Base-by-base conservation (phyloP, 2,797 vertebrate species). In the Microctenopoma steveboyesi region DNA sequence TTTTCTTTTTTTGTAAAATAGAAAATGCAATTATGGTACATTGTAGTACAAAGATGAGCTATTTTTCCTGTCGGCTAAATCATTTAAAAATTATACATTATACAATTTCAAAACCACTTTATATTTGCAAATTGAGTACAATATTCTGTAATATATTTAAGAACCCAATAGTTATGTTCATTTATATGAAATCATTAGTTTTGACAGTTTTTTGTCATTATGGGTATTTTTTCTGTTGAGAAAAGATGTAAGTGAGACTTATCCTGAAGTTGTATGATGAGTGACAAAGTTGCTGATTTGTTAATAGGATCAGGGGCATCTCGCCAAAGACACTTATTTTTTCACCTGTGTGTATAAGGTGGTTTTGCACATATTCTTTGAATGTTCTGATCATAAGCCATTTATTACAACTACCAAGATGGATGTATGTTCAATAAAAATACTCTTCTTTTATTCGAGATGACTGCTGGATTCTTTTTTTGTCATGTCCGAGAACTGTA, bases 351-450 rank as follows among this genome's bases (percentile, higher is more conserved):
- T 78, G 70, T 82, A 58, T 69, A 35, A 59, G 74, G 50, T 83
- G 78, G 69, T 72, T 80, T 85, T 89, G 83, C 86, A 89, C 86
- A 86, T 83, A 43, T 81, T 74, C 56, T 75, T 79, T 88, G 81
- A 89, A 88, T 88, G 79, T 90, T 84, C 71, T 75, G 71, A 85
- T 86, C 83, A 87, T 79, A 90, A 88, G 85, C 83, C 83, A 87
- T 91, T 88, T 78, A 90, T 85, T 86, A 83, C 69, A 81, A 64
- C 81, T 84, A 72, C 70, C 81, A 64, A 77, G 76, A 76, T 82
- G 78, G 74, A 90, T 76, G 82, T 84, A 82, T 89, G 85, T 88
- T 88, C 69, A 93, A 91, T 91, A 92, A 93, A 93, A 65, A 78
- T 83, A 71, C 69, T 64, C 53, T 75, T 33, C 4, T 30, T 4